Conservation (phyloP, 1,140 invertebrate species). For the Spodoptera litura region DNA sequence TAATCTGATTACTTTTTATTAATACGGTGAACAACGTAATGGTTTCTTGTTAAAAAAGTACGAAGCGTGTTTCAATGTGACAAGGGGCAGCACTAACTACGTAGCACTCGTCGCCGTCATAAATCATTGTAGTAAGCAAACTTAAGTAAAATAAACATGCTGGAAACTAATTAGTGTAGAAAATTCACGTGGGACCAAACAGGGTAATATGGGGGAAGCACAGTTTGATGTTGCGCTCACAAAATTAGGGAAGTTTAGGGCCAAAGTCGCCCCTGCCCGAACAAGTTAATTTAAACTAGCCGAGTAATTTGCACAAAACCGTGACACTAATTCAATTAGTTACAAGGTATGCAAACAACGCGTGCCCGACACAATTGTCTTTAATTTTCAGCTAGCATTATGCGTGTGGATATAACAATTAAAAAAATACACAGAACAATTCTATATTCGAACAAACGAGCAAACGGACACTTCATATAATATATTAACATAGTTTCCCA, state of each 20-base stretch:
- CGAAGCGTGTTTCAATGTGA: background rate
- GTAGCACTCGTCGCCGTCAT: conserved; percentile 67
- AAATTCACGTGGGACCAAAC: conserved; percentile 83
- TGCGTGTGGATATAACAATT: background rate
- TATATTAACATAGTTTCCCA: conserved; percentile 11
- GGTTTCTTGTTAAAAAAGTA: conserved; percentile 13
- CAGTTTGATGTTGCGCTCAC: conserved; percentile 84
- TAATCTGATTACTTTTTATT: background rate
- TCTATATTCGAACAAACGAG: background rate
- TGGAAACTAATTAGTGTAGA: conserved; percentile 83
- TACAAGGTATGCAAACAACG: conserved; percentile 76
- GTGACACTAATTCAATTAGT: conserved; percentile 84
- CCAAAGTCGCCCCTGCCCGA: conserved; percentile 79
- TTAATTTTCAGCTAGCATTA: background rate
- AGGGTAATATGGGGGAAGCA: conserved; percentile 81
- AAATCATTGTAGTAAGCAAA: conserved; percentile 79
- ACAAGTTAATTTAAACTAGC: conserved; percentile 86
- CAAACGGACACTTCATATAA: background rate
- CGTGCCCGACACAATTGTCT: conserved; percentile 47
- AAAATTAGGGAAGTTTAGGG: conserved; percentile 85
- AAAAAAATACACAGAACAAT: too few relatives aligned
- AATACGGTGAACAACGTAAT: conserved; percentile 7
- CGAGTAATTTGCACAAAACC: conserved; percentile 82
- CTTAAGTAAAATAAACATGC: conserved; percentile 82
- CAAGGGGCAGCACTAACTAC: conserved; percentile 23